Percentiles rank a stretch among this genome's conserved stretches.
Conservation (phyloP, 1,140 invertebrate genomes). For the Dinoponera quadriceps region DNA sequence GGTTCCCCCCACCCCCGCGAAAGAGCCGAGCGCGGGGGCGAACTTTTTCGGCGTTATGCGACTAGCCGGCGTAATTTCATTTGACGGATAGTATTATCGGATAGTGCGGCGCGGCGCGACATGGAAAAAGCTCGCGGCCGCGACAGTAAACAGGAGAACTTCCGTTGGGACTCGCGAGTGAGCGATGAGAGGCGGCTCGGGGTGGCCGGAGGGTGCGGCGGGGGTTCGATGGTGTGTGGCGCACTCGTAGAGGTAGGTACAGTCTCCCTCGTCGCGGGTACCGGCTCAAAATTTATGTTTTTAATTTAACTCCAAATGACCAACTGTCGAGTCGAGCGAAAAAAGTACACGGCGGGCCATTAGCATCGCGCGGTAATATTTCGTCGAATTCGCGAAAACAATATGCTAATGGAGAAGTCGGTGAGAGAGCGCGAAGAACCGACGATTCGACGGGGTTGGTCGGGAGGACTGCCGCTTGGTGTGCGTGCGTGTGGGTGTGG, state of each 20-base stretch:
- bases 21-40: conserved; percentile 15
- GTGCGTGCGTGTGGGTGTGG: background rate
- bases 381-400: conserved; percentile 84
- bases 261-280: conserved; percentile 62
- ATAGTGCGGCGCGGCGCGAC: conserved; percentile 6
- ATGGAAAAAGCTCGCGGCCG: conserved; percentile 65
- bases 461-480: background rate
- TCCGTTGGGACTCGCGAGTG: conserved; percentile 71
- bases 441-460: conserved; percentile 46
- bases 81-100: conserved; percentile 43
- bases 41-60: conserved; percentile 41
- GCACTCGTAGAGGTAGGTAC: conserved; percentile 42
- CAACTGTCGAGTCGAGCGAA: conserved; percentile 80
- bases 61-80: conserved; percentile 48
- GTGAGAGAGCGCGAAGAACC: conserved; percentile 66
- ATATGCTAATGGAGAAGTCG: conserved; percentile 84
- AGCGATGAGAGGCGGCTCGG: conserved; percentile 67
- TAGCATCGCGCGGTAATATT: conserved; percentile 83
- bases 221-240: conserved; percentile 7
- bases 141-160: conserved; percentile 72
- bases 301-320: conserved; percentile 85
- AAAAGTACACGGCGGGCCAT: conserved; percentile 78
- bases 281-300: conserved; percentile 84
- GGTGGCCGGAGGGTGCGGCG: conserved; percentile 62
- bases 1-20: too few relatives aligned